Evolutionary conservation across 2,888 invertebrate genomes (phyloP), one percentile per base, ranked within the genome.

Genomic region (Ophion ventricosus): DNA sequence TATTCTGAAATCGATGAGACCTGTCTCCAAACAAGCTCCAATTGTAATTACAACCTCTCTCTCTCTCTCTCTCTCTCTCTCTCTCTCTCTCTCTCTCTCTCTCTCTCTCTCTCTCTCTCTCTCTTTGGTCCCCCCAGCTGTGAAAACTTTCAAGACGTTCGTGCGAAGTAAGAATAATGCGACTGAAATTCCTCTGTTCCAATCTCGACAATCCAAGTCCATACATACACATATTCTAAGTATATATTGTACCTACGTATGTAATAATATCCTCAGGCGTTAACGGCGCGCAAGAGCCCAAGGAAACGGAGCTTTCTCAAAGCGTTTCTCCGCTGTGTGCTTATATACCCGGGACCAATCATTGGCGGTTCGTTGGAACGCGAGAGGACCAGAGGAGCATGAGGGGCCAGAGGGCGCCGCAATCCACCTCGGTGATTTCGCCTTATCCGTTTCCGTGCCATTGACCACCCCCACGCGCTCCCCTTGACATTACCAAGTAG

Each of bases 361-460:
- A 89, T 88, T 86, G 89, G 85, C 83, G 79, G 72, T 79, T 84
- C 79, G 79, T 80, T 57, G 82, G 25, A 73, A 80, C 77, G 56
- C 43, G 56, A 49, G 83, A 73, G 59, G 25, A 43, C 57, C 64
- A 14, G 64, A 78, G 82, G 23, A 43, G 54, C 49, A 35, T 61
- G 20, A 59, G 40, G 69, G 23, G 56, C 26, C 43, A 64, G 75
- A 76, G 76, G 56, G 57, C 63, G 79, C 23, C 49, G 83, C 79
- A 85, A 87, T 87, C 87, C 86, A 86, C 87, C 87, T 86, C 86
- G 84, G 87, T 87, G 88, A 88, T 88, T 88, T 88, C 85, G 87
- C 87, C 88, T 89, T 89, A 89, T 89, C 89, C 88, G 87, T 88
- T 88, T 88, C 89, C 88, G 86, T 87, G 73, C 88, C 88, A 89